A percentile compares a stretch with the other conserved stretches of the same genome.
Conservation (phyloP, 2,888 invertebrate genomes). For the Dasypolia templi region DNA sequence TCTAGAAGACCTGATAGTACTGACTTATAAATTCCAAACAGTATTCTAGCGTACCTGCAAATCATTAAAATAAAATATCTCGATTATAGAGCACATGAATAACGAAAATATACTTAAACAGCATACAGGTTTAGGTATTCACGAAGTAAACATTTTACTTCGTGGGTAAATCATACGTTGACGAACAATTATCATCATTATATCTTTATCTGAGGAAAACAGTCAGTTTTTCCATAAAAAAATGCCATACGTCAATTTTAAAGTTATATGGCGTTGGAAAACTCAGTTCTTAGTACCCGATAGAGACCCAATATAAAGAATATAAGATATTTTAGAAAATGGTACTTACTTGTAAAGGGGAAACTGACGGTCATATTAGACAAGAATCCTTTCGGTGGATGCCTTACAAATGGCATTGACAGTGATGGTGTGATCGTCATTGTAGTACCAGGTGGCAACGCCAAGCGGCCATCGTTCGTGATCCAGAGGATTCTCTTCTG, state of each 20-base stretch:
- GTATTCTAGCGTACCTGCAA: constrained; percentile 84
- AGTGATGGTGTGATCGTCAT: constrained; percentile 95
- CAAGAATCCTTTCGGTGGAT: constrained; percentile 96
- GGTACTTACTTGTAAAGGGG: constrained; percentile 95
- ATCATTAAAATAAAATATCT: constrained; percentile 41
- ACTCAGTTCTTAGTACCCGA: not conserved
- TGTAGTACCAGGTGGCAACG: constrained; percentile 95
- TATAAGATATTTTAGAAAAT: not conserved
- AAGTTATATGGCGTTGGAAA: not conserved
- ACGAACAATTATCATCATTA: not conserved
- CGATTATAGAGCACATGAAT: not conserved
- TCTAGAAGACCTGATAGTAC: constrained; percentile 75
- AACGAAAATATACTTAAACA: not conserved
- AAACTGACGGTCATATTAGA: constrained; percentile 96
- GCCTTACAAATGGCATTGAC: constrained; percentile 95
- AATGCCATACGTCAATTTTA: not conserved
- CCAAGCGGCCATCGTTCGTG: constrained; percentile 95
- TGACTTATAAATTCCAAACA: constrained; percentile 81
- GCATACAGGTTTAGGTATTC: not conserved
- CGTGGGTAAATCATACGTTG: not conserved
- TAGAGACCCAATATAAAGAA: not conserved
- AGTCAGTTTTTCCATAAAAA: not conserved
- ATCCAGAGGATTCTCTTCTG: constrained; percentile 96
- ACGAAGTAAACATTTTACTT: not conserved
- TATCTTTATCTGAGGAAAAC: not conserved